These are phyloP conservation scores for Saturnia pavonia DNA, from an alignment of 2,888 invertebrate genomes.

Conservation along the genomic window DNA sequence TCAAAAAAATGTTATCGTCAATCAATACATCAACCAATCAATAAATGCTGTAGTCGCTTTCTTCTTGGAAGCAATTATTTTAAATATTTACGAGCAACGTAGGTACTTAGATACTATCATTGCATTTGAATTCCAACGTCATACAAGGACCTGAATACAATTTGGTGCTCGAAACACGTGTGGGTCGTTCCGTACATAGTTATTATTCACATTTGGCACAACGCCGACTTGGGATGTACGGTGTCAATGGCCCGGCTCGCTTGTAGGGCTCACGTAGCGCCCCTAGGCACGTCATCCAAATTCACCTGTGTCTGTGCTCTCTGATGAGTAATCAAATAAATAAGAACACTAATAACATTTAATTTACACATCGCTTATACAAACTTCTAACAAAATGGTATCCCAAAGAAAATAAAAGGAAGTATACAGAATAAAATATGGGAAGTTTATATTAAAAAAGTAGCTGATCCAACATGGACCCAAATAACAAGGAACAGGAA, in stretches of 20 bases:
- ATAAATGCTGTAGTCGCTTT: slow-evolving; percentile 19
- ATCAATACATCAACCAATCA: slow-evolving; percentile 17
- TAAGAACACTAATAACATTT: background rate
- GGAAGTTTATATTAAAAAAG: too few species aligned
- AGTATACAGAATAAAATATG: too few species aligned
- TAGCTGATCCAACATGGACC: too few species aligned
- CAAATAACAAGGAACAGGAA: too few species aligned
- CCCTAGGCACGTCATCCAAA: background rate
- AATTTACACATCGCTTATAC: background rate
- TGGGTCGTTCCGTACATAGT: slow-evolving; percentile 60
- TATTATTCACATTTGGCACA: slow-evolving; percentile 74
- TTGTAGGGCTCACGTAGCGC: slow-evolving; percentile 22
- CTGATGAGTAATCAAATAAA: background rate
- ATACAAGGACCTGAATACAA: slow-evolving; percentile 64
- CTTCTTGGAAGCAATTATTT: slow-evolving; percentile 22
- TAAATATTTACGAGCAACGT: slow-evolving; percentile 19
- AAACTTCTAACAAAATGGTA: background rate
- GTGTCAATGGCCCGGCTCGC: slow-evolving; percentile 55
- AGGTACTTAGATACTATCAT: slow-evolving; percentile 30
- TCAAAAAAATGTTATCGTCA: slow-evolving; percentile 13
- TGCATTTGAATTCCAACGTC: slow-evolving; percentile 57
- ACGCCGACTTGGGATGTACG: slow-evolving; percentile 44
- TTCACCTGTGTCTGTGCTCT: slow-evolving; percentile 4
- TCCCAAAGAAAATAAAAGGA: too few species aligned
- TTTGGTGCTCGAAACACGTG: slow-evolving; percentile 46